Evolutionary conservation across 2,888 invertebrate genomes (phyloP), one percentile per base, ranked within the genome.

Genomic region (Diaperis boleti): DNA sequence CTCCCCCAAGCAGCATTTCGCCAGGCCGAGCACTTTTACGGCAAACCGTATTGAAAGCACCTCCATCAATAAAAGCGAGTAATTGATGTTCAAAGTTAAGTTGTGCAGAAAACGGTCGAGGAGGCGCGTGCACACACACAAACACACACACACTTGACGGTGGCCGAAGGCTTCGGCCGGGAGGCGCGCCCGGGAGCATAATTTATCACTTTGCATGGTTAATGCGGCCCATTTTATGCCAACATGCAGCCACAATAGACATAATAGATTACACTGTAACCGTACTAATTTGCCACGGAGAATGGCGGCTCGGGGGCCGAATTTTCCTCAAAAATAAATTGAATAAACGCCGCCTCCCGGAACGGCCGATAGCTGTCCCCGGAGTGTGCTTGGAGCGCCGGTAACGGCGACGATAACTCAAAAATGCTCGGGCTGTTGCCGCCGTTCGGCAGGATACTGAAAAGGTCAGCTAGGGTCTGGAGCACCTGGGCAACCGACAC

Each of bases 121-220:
- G 6, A 35, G 18, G 6, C 26, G n/a, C n/a, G n/a, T n/a, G 31
- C 42, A 42, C 42, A 20, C 13, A 44, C 29, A 15, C 13, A 4
- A 42, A 10, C 31, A 29, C 55, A 42, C 44, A n/a, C n/a, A n/a
- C n/a, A n/a, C n/a, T n/a, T 44, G 7, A 37, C 39, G 57, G 57
- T 35, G 47, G 55, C 18, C 61, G 50, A 29, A 39, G 62, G 50
- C 62, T 41, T 59, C 59, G 57, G 52, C 52, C 44, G 52, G 20
- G 52, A 62, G 50, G 50, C 50, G 54, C 59, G 65, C 72, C 68
- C 69, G 47, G 57, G 67, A 69, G 69, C 66, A 69, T 68, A 71
- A 72, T 72, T 71, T 70, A 72, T 74, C 72, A 70, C 70, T 70
- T 69, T 69, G 68, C 71, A 72, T 64, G 70, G 72, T 70, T 72